phyloP scores from a whole-genome alignment of 2,888 invertebrate species.

The Eilema sororculum region DNA sequence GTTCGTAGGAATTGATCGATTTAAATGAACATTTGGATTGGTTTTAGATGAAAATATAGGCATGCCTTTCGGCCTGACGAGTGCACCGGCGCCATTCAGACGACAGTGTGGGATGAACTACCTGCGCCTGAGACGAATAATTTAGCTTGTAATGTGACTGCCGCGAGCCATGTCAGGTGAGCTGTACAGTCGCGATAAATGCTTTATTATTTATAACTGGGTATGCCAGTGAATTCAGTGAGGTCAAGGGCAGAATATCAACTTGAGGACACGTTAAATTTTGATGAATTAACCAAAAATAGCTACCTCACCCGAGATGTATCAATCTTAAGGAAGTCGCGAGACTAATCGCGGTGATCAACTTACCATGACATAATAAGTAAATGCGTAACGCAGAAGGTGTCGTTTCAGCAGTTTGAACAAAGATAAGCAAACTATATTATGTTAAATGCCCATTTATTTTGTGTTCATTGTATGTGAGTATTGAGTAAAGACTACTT shows the following conservation, averaged over 20 bases:
- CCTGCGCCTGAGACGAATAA: slow-evolving; percentile 52
- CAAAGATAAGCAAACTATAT: too few species aligned
- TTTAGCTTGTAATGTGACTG: slow-evolving; percentile 48
- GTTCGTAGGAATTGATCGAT: slow-evolving; percentile 50
- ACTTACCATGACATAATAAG: too few species aligned
- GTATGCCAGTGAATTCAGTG: not conserved
- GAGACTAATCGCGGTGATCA: too few species aligned
- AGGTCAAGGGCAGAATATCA: not conserved
- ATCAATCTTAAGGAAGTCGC: too few species aligned
- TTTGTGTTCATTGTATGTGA: too few species aligned
- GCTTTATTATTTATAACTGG: slow-evolving; percentile 10
- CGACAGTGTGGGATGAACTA: slow-evolving; percentile 58
- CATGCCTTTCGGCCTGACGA: slow-evolving; percentile 23
- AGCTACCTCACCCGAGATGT: too few species aligned
- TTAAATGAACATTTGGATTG: slow-evolving; percentile 51
- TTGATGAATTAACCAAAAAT: not conserved
- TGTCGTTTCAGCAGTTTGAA: too few species aligned
- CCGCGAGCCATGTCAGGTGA: slow-evolving; percentile 26
- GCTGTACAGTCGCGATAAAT: slow-evolving; percentile 30
- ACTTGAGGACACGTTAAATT: not conserved
- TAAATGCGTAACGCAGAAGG: too few species aligned
- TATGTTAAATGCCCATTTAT: too few species aligned
- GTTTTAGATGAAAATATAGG: slow-evolving; percentile 31
- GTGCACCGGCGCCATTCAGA: slow-evolving; percentile 48
- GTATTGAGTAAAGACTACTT: too few species aligned